Percentiles rank a stretch among this genome's conserved stretches.
phyloP scores from a whole-genome alignment of 2,888 invertebrate genomes.

The Diplolepis rosae region DNA sequence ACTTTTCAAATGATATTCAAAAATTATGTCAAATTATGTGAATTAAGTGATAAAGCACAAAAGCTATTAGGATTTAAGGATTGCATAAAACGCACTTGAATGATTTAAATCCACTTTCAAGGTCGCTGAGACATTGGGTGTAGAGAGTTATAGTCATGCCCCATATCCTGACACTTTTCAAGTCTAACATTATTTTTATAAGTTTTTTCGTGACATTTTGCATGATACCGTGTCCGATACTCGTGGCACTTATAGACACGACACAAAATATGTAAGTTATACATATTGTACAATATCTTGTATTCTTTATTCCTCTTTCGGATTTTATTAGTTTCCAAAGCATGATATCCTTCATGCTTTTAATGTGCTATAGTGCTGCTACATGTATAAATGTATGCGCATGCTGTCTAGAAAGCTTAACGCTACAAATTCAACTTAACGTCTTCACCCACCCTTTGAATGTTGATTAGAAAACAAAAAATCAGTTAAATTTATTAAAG shows the following conservation, averaged over 20 bases:
- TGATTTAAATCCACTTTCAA: constrained; percentile 47
- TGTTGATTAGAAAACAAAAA: no score
- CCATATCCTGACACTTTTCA: constrained; percentile 69
- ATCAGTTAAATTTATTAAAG: no score
- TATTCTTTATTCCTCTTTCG: constrained; percentile 3
- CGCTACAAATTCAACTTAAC: not conserved
- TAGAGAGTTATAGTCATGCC: constrained; percentile 69
- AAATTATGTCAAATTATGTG: no score
- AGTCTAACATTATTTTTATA: constrained; percentile 40
- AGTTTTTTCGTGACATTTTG: constrained; percentile 43
- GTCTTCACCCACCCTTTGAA: no score
- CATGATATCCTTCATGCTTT: constrained; percentile 6
- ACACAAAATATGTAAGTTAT: constrained; percentile 34
- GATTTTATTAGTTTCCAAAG: not conserved
- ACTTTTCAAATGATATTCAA: no score
- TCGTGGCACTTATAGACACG: constrained; percentile 29
- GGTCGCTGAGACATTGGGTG: constrained; percentile 74
- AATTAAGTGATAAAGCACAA: not conserved
- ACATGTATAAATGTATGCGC: constrained; percentile 4
- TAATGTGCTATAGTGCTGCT: not conserved
- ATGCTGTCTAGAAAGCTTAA: not conserved
- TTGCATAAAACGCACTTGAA: not conserved
- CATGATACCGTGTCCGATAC: constrained; percentile 43
- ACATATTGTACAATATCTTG: not conserved
- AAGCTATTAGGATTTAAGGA: not conserved